Base-by-base conservation (phyloP, 2,113 vertebrate genomes). In the Chionodraco myersi region DNA sequence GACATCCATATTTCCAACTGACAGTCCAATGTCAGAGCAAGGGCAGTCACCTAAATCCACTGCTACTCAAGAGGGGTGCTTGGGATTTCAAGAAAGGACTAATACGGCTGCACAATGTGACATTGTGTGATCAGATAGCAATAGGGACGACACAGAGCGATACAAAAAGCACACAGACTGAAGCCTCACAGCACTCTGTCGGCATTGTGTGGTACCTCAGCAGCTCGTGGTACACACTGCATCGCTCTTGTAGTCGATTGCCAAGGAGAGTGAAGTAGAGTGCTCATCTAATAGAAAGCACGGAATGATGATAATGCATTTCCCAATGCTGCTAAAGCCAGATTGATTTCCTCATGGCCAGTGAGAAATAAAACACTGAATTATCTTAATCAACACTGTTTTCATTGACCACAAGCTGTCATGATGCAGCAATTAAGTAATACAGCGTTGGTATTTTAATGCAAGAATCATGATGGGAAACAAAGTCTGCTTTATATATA, bases 31-130 rank as follows among this genome's bases (percentile, higher is more conserved):
- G 81, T 82, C 85, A 86, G 77, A 60, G 65, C 83, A 81, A 86
- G 85, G 85, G 68, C 77, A 75, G 77, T 52, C 72, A 54, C 80
- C 73, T 58, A 82, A 89, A 87, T 73, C 69, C 83, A 80, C 70
- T 52, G 83, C 74, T 77, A 3, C 86, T 78, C 57, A 72, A 83
- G 81, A 78, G 80, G 71, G 71, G 84, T 85, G 64, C 86, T 86
- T 65, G 49, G 88, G 86, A 77, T 89, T 88, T 90, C 71, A 82
- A 86, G 75, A 79, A 76, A 81, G 80, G 67, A 54, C 80, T 84
- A 88, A 84, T 86, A 81, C 77, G 66, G 56, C 30, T 7, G 51
- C 81, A 90, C 89, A 91, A 84, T 82, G 62, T 83, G 72, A 84
- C 84, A 81, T 44, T 84, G 87, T 91, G 79, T 10, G 60, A 78